Evolutionary conservation across 2,113 vertebrate species (phyloP).

Genomic region (Delphinus delphis): DNA sequence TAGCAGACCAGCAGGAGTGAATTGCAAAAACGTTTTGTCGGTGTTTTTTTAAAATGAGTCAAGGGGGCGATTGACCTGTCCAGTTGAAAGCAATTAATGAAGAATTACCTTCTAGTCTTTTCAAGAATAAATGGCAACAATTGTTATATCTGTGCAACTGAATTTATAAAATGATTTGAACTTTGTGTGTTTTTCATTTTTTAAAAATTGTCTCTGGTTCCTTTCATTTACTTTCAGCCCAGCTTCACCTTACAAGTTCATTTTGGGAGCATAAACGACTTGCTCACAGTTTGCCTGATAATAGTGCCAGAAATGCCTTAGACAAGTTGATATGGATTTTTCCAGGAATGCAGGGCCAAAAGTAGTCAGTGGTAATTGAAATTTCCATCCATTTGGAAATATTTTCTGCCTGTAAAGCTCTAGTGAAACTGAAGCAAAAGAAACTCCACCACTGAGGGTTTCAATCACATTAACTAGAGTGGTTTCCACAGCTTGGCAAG

Average conservation of each 20-base stretch:
- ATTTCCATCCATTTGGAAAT: not conserved
- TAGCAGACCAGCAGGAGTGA: not conserved
- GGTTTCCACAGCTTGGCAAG: not conserved
- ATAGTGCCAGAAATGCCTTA: not conserved
- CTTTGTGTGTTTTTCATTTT: not conserved
- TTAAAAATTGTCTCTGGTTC: not conserved
- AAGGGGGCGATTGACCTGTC: not conserved
- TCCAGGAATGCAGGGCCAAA: not conserved
- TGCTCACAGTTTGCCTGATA: not conserved
- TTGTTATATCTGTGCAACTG: not conserved
- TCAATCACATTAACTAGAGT: not conserved
- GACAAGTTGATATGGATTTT: not conserved
- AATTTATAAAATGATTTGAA: not conserved
- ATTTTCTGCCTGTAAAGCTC: not conserved
- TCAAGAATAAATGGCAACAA: not conserved
- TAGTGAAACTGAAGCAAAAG: not conserved
- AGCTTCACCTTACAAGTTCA: not conserved
- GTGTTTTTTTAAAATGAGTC: not conserved
- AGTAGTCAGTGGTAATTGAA: not conserved
- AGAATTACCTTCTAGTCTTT: not conserved
- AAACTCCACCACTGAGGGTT: not conserved
- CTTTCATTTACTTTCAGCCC: not conserved
- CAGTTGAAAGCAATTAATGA: slow-evolving; percentile 14
- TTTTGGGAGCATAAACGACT: not conserved
- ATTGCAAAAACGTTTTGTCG: not conserved